These are phyloP conservation scores for Bergia puertoricense DNA, from an alignment of 92 coral and sea anemone genomes.

Conservation along the genomic window DNA sequence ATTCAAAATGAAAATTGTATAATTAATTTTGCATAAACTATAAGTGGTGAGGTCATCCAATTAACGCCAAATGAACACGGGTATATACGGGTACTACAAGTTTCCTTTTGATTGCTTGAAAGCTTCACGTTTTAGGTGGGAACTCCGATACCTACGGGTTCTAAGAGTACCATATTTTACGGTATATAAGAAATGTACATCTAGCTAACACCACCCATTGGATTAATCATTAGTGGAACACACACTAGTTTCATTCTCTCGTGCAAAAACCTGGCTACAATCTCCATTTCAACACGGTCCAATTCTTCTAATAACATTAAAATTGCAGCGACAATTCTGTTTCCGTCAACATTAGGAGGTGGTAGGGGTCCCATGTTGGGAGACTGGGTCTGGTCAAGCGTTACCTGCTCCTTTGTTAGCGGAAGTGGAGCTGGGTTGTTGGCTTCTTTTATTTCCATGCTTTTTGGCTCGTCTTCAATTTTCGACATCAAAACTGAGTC, in stretches of 20 bases:
- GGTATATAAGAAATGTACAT: too few relatives aligned
- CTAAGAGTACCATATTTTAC: background rate
- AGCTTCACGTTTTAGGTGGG: too few relatives aligned
- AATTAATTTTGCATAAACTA: too few relatives aligned
- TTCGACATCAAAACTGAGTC: slow-evolving; percentile 6
- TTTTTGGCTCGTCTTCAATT: slow-evolving; percentile 44
- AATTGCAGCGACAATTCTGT: slow-evolving; percentile 79
- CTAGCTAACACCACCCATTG: slow-evolving; percentile 61
- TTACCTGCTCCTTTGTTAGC: slow-evolving; percentile 68
- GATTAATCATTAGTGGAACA: slow-evolving; percentile 82
- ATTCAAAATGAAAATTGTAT: too few relatives aligned
- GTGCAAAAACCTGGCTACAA: slow-evolving; percentile 81
- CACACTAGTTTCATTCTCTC: slow-evolving; percentile 81
- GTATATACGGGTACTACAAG: too few relatives aligned
- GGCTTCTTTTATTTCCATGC: slow-evolving; percentile 50
- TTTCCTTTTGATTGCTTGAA: too few relatives aligned
- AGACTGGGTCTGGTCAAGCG: slow-evolving; percentile 52
- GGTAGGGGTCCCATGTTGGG: slow-evolving; percentile 50
- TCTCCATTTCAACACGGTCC: slow-evolving; percentile 85
- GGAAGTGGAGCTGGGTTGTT: slow-evolving; percentile 83
- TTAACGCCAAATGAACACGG: too few relatives aligned
- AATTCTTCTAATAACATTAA: slow-evolving; percentile 88
- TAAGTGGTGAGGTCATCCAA: too few relatives aligned
- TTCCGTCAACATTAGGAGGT: slow-evolving; percentile 57
- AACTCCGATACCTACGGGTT: too few relatives aligned